A percentile compares a stretch with the other conserved stretches of the same genome.
These are phyloP conservation scores for Progne subis DNA, from an alignment of 2,113 vertebrate species.

Conservation along the genomic window DNA sequence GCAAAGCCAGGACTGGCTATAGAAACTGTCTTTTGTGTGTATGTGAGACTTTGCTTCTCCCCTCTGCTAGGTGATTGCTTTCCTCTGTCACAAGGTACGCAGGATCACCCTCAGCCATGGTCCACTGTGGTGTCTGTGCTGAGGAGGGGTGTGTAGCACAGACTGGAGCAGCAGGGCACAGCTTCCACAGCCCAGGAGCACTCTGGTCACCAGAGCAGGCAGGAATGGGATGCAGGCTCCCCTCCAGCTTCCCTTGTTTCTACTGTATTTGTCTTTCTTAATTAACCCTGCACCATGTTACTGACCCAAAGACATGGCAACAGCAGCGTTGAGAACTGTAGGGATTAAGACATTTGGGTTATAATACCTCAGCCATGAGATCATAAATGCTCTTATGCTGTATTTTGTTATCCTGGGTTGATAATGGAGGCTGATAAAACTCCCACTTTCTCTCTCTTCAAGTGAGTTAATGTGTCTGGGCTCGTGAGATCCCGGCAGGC, in stretches of 20 bases:
- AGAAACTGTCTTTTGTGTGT: neutral
- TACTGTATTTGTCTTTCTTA: slow-evolving; percentile 41
- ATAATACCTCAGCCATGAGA: slow-evolving; percentile 52
- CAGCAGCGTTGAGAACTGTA: slow-evolving; percentile 3
- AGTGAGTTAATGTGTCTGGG: slow-evolving; percentile 51
- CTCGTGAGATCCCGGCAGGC: slow-evolving; percentile 38
- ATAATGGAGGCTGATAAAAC: slow-evolving; percentile 60
- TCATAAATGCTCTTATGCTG: slow-evolving; percentile 47
- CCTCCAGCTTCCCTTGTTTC: neutral
- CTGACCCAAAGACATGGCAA: slow-evolving; percentile 43
- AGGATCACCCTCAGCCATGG: neutral
- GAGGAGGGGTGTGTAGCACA: neutral
- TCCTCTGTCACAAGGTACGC: neutral
- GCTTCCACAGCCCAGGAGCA: neutral
- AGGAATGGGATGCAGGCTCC: neutral
- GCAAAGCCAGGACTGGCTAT: neutral
- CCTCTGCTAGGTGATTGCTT: neutral
- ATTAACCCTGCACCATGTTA: slow-evolving; percentile 25
- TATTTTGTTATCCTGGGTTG: slow-evolving; percentile 33
- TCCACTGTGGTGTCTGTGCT: accelerated
- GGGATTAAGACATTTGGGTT: slow-evolving; percentile 14
- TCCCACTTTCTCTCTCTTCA: slow-evolving; percentile 39
- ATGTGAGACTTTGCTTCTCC: neutral
- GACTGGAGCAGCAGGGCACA: neutral
- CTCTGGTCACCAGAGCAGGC: neutral